These are phyloP conservation scores for Microtus richardsoni DNA, from an alignment of 2,113 vertebrate species.

Conservation along the genomic window DNA sequence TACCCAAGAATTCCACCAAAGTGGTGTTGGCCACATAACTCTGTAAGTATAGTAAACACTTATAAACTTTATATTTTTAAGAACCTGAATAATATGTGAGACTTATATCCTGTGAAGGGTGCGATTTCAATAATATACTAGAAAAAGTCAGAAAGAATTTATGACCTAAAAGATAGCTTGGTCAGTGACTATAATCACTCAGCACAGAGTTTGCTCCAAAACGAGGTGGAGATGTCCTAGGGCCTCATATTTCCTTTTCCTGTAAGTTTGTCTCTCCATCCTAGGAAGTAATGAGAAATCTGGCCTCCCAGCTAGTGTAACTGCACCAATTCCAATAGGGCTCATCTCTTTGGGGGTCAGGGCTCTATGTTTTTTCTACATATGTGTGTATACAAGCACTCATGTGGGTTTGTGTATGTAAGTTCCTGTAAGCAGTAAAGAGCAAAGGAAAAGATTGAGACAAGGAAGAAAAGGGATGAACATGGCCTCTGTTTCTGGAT, in stretches of 20 bases:
- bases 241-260: background rate
- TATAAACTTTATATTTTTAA: background rate
- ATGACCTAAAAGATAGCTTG: background rate
- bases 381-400: background rate
- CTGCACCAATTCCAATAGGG: background rate
- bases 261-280: background rate
- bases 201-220: background rate
- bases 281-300: background rate
- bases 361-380: background rate
- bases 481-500: background rate
- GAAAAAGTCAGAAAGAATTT: background rate
- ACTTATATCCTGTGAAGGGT: background rate
- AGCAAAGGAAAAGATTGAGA: background rate
- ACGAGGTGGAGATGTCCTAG: background rate
- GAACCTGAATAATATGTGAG: background rate
- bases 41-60: background rate
- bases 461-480: background rate
- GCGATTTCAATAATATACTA: background rate
- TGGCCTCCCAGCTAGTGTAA: background rate
- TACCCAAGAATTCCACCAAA: background rate
- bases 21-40: background rate
- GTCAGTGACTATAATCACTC: background rate
- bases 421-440: background rate
- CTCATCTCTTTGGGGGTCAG: background rate
- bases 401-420: background rate